These are phyloP conservation scores for Hoplodrina blanda DNA, from an alignment of 2,888 invertebrate species.

Conservation along the genomic window DNA sequence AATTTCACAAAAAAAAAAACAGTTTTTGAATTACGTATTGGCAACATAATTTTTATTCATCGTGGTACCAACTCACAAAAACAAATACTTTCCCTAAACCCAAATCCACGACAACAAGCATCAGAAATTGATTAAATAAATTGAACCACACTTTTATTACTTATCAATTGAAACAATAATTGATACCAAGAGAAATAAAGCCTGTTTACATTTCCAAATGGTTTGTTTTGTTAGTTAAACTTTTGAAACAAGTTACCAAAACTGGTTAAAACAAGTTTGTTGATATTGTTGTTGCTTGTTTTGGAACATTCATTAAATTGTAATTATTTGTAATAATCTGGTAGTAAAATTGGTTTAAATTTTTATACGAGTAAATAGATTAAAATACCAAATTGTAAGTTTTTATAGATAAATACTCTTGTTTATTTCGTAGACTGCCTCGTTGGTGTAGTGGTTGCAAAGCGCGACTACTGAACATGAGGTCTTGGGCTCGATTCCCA, in stretches of 20 bases:
- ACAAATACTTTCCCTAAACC: no score
- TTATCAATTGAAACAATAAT: not conserved
- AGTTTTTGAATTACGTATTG: no score
- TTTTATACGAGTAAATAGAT: no score
- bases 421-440: not conserved
- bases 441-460: no score
- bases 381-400: not conserved
- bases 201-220: slow-evolving; percentile 1
- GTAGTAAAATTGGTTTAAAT: not conserved
- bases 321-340: not conserved
- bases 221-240: slow-evolving; percentile 20
- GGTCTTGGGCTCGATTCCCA: no score
- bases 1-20: no score
- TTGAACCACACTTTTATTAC: not conserved
- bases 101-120: not conserved
- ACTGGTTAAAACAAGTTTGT: slow-evolving; percentile 17
- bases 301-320: slow-evolving; percentile 11
- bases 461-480: no score
- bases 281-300: slow-evolving; percentile 25
- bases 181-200: not conserved
- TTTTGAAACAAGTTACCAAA: slow-evolving; percentile 6
- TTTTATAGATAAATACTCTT: not conserved
- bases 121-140: not conserved
- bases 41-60: no score
- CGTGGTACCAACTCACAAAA: no score